Base-by-base conservation (phyloP, 2,113 vertebrate species). In the Clarias macrocephalus region DNA sequence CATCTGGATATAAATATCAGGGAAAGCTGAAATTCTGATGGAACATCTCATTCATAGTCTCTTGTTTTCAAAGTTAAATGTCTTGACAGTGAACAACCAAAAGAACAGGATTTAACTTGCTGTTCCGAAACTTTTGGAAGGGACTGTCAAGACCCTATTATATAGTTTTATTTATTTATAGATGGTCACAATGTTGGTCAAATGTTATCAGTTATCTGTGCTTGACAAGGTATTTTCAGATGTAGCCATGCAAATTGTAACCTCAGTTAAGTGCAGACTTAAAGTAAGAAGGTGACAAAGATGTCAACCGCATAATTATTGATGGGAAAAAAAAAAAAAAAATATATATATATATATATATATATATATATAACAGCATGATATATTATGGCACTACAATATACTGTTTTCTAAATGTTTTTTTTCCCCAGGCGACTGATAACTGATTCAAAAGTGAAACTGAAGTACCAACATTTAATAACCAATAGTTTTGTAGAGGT, bases 401-500 rank as follows among this genome's bases (percentile, higher is more conserved):
- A 48, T 48, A 48, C 37, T 23, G 23, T 79, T 89, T 85, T 83
- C 77, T 4, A 33, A 60, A 86, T 90, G 15, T 56, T 25, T 88
- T 91, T 93, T 87, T 94, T 88, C 86, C 89, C 56, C 87, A 99
- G 98, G 98, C 97, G 98, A 91, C 95, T 99, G 95, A 99, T 99
- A 93, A 99, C 97, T 96, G 98, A 99, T 96, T 99, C 98, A 90
- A 99, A 99, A 96, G 98, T 99, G 95, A 99, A 99, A 95, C 97
- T 99, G 97, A 99, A 99, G 96, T 99, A 99, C 97, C 98, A 99
- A 94, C 98, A 99, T 98, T 97, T 99, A 98, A 99, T 99, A 95
- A 99, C 98, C 80, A 99, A 99, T 98, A 99, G 98, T 96, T 99
- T 99, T 98, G 98, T 99, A 96, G 98, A 99, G 98, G 98, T 99